phyloP scores from a whole-genome alignment of 2,113 vertebrate species.

The Hucho hucho region DNA sequence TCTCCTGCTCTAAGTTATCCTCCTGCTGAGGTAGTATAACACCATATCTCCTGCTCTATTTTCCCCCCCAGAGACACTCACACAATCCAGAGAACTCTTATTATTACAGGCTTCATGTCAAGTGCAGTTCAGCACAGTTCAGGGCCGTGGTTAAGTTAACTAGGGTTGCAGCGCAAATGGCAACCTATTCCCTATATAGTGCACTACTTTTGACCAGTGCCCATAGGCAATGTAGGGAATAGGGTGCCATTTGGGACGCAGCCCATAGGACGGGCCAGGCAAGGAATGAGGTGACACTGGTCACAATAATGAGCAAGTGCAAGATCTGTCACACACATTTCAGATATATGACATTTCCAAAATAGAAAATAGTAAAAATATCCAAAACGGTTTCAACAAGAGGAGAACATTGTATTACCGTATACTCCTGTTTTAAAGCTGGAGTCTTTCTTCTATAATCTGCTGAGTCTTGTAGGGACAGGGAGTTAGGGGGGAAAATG shows the following conservation, averaged over 20 bases:
- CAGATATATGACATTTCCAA: constrained; percentile 12
- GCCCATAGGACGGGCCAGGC: constrained; percentile 5
- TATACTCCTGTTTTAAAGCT: constrained; percentile 39
- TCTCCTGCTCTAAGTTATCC: background rate
- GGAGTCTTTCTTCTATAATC: constrained; percentile 30
- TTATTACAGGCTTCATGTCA: constrained; percentile 54
- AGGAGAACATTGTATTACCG: constrained; percentile 26
- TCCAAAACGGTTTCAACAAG: constrained; percentile 35
- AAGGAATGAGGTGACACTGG: constrained; percentile 33
- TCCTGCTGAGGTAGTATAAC: constrained; percentile 16
- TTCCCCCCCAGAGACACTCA: constrained; percentile 3
- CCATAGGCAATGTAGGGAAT: background rate
- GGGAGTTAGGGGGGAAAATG: constrained; percentile 15
- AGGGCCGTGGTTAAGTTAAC: constrained; percentile 6
- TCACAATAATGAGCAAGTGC: constrained; percentile 62
- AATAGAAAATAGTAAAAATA: constrained; percentile 44
- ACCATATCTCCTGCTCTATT: constrained; percentile 33
- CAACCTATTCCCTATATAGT: background rate
- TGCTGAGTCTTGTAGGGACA: constrained; percentile 38
- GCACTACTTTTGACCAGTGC: background rate
- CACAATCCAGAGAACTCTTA: constrained; percentile 27
- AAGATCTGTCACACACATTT: constrained; percentile 42
- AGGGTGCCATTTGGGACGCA: background rate
- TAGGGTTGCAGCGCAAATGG: too few species aligned
- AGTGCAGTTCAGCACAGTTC: constrained; percentile 38